phyloP scores from a whole-genome alignment of 2,113 vertebrate genomes.

The Tiliqua scincoides region DNA sequence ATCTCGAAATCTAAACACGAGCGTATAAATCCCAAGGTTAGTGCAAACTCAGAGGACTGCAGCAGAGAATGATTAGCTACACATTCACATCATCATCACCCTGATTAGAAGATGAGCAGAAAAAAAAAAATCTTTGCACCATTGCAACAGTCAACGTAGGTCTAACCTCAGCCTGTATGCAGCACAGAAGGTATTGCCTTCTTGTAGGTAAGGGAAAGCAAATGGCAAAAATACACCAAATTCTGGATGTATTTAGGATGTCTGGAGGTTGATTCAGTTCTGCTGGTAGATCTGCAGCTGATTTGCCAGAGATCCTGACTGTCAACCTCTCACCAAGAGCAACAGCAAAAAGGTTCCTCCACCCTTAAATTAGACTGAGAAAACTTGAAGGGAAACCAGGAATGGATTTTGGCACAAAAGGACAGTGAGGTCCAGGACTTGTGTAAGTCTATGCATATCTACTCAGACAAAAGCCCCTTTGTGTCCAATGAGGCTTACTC shows the following conservation, averaged over 20 bases:
- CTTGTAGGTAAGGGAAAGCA: neutral
- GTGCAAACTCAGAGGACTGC: slow-evolving; percentile 10
- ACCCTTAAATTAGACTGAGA: too few species aligned
- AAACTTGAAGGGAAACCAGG: too few species aligned
- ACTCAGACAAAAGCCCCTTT: neutral
- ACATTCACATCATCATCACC: slow-evolving; percentile 26
- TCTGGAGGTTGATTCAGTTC: too few species aligned
- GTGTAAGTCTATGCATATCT: neutral
- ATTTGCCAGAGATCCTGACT: too few species aligned
- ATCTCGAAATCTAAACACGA: slow-evolving; percentile 35
- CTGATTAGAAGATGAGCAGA: slow-evolving; percentile 14
- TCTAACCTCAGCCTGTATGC: slow-evolving; percentile 1
- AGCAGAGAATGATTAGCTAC: slow-evolving; percentile 7
- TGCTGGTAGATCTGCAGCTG: too few species aligned
- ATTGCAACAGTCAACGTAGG: neutral
- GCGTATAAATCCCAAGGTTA: slow-evolving; percentile 38
- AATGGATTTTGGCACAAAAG: too few species aligned
- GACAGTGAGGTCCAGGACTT: too few species aligned
- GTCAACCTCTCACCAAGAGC: too few species aligned
- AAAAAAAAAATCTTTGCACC: slow-evolving; percentile 10
- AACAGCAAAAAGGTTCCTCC: too few species aligned
- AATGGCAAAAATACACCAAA: neutral
- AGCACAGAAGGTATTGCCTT: neutral
- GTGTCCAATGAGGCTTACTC: neutral
- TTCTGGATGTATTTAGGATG: neutral